Evolutionary conservation across 2,888 invertebrate species (phyloP), one percentile per base, ranked within the genome.

Genomic region (Hecatera dysodea): DNA sequence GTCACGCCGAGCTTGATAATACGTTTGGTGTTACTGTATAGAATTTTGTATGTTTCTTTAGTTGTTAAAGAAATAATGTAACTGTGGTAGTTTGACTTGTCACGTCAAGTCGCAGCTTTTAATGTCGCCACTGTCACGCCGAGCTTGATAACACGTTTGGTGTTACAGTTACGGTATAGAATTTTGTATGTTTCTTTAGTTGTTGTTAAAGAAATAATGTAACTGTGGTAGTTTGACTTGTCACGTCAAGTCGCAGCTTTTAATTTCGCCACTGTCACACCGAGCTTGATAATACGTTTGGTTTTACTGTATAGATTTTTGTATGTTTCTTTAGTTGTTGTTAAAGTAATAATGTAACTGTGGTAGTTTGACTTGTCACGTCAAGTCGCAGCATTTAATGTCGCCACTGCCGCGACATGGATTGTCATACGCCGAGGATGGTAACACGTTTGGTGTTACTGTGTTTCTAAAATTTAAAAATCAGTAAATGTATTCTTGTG

Each of bases 81-180:
- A 1, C 19, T 42, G 19, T n/a, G 90, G 90, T 46, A 8, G 2
- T 46, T n/a, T 8, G n/a, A 91, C 91, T 91, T 89, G 89, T 89
- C 90, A 89, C 84, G 81, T 77, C 80, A 67, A 83, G 75, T 70
- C 74, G 72, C 73, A 64, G 65, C 72, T 82, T 75, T 80, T 71
- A 76, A 79, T 80, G 79, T 76, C 72, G 67, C 80, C 65, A 73
- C 48, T 81, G 61, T 77, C 57, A 74, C 75, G 44, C 19, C 46
- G 39, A 12, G 42, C 60, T 55, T 67, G 39, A 44, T 44, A 39
- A 50, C 22, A 56, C 44, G 61, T 44, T 29, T 19, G 24, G 39
- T 39, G 39, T 39, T 39, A 39, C 12, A n/a, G n/a, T n/a, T n/a
- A n/a, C n/a, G n/a, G n/a, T n/a, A n/a, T n/a, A n/a, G n/a, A n/a